These are phyloP conservation scores for Tanypteryx hageni DNA, from an alignment of 2,888 invertebrate genomes.

Conservation along the genomic window DNA sequence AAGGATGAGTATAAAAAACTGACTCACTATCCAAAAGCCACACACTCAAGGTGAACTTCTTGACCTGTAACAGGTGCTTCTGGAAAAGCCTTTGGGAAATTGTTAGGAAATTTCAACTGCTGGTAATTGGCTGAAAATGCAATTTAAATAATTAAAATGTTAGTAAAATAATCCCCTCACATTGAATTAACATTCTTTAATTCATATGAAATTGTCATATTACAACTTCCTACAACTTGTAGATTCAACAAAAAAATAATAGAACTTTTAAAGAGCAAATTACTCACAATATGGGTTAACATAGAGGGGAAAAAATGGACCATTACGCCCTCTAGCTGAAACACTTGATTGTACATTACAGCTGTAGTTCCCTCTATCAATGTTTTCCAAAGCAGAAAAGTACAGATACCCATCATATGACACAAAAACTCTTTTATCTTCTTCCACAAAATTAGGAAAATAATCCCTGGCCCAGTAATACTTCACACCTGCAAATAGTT, in stretches of 20 bases:
- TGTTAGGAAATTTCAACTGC: conserved; percentile 93
- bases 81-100: conserved; percentile 97
- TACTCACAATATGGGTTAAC: conserved; percentile 88
- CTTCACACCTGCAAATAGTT: conserved; percentile 80
- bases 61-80: conserved; percentile 94
- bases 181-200: background rate
- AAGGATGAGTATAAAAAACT: conserved; percentile 53
- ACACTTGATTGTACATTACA: conserved; percentile 93
- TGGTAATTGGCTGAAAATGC: conserved; percentile 86
- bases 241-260: background rate
- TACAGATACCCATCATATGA: conserved; percentile 96
- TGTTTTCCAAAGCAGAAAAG: conserved; percentile 94
- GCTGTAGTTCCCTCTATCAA: conserved; percentile 93
- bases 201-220: background rate
- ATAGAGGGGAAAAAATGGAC: conserved; percentile 89
- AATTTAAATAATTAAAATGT: background rate
- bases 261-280: background rate
- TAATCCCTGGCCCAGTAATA: conserved; percentile 95
- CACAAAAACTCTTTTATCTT: conserved; percentile 94
- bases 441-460: conserved; percentile 95
- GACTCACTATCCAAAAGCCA: conserved; percentile 94
- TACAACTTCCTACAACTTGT: background rate
- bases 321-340: conserved; percentile 91
- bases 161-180: background rate
- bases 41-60: conserved; percentile 94